Conservation (phyloP, 2,113 vertebrate species). For the Glareola pratincola region DNA sequence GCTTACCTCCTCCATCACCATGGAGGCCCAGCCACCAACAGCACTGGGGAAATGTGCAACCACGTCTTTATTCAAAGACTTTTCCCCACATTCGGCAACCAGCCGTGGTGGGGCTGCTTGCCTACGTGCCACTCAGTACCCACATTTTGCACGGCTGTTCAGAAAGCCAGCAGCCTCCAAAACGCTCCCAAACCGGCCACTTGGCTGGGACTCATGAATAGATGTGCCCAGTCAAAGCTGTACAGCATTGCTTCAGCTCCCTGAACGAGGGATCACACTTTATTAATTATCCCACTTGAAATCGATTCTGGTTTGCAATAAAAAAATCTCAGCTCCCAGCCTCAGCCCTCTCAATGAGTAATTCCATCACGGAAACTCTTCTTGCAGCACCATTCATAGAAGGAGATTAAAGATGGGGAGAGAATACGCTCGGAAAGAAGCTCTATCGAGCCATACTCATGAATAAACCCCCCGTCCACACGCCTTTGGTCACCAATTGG, state of each 20-base stretch:
- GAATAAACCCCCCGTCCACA: not conserved
- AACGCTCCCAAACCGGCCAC: not conserved
- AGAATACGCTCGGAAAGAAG: not conserved
- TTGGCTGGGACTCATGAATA: not conserved
- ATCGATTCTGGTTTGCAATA: not conserved
- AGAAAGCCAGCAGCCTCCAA: not conserved
- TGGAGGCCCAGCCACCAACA: not conserved
- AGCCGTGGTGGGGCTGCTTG: not conserved
- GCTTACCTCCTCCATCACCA: not conserved
- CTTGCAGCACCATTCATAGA: not conserved
- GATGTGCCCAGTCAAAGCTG: not conserved
- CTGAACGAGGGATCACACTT: not conserved
- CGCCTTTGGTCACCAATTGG: not conserved
- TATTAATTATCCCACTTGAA: constrained; percentile 1
- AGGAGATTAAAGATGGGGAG: not conserved
- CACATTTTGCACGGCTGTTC: not conserved
- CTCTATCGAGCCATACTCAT: not conserved
- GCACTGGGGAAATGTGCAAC: not conserved
- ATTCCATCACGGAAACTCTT: not conserved
- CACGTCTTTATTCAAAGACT: not conserved
- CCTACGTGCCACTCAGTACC: not conserved
- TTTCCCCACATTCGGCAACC: not conserved
- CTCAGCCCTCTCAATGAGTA: not conserved
- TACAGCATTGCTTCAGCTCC: not conserved
- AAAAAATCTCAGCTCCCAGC: not conserved